Conservation (phyloP, 2,113 vertebrate genomes). For the Cebus imitator region DNA sequence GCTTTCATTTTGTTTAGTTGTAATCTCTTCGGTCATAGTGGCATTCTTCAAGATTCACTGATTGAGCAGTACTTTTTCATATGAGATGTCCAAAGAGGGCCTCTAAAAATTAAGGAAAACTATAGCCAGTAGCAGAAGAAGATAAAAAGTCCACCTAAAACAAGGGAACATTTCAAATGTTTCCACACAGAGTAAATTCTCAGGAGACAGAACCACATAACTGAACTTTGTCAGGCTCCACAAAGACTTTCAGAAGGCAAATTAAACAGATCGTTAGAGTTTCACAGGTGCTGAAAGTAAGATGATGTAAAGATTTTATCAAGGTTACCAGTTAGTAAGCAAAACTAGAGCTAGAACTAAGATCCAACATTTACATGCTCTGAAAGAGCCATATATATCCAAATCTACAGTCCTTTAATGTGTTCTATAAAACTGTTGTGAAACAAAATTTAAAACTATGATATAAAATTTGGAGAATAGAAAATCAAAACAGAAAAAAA, state of each 20-base stretch:
- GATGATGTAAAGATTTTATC: neutral
- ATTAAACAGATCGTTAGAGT: conserved; percentile 27
- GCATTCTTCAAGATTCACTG: neutral
- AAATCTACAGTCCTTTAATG: neutral
- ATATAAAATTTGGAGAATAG: neutral
- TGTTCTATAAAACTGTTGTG: neutral
- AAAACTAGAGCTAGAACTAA: conserved; percentile 29
- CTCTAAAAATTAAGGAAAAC: neutral
- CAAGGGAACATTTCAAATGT: neutral
- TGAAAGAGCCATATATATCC: neutral
- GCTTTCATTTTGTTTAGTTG: neutral
- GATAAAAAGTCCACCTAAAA: neutral
- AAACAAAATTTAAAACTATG: conserved; percentile 12
- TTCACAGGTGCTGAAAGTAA: neutral
- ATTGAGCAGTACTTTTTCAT: neutral
- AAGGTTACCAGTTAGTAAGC: neutral
- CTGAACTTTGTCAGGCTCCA: neutral
- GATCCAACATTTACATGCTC: neutral
- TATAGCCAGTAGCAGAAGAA: neutral
- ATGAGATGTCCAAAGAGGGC: neutral
- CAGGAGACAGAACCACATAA: neutral
- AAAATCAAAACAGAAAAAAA: conserved; percentile 39
- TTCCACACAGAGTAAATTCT: neutral
- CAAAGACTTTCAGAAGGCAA: neutral
- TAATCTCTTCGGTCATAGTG: neutral